These are phyloP conservation scores for Malurus elegans DNA, from an alignment of 2,113 vertebrate genomes.

Conservation along the genomic window DNA sequence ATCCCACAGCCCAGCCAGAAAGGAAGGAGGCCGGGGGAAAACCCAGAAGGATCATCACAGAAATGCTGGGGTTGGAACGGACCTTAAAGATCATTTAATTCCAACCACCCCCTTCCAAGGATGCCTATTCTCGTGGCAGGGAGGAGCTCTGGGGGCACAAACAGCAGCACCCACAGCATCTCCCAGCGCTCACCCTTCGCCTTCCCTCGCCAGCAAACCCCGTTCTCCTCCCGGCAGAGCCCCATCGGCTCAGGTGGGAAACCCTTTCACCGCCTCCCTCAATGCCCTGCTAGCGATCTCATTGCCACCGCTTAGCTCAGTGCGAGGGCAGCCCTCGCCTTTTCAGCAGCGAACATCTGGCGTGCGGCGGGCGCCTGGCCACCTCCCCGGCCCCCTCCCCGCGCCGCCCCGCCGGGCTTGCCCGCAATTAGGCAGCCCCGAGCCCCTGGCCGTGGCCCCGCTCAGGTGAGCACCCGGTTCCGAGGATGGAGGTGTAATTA, in stretches of 20 bases:
- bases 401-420: not conserved
- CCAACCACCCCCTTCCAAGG: not conserved
- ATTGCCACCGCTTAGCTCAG: conserved; percentile 73
- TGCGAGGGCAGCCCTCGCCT: conserved; percentile 61
- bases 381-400: not conserved
- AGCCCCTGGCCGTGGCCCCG: not conserved
- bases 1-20: not conserved
- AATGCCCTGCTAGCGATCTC: conserved; percentile 70
- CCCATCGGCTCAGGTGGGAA: conserved; percentile 69
- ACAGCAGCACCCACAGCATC: not conserved
- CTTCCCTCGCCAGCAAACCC: not conserved
- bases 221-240: not conserved
- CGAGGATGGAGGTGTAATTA: conserved; percentile 52
- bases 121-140: not conserved
- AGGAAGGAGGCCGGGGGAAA: not conserved
- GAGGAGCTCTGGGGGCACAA: not conserved
- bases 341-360: conserved; percentile 69
- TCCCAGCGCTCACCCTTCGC: not conserved
- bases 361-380: conserved; percentile 37
- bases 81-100: not conserved
- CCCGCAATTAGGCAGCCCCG: not conserved
- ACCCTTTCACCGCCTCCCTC: conserved; percentile 66
- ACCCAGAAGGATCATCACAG: not conserved
- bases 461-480: conserved; percentile 49
- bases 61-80: not conserved